Evolutionary conservation across 1,140 invertebrate genomes (phyloP).

Genomic region (Apis cerana): DNA sequence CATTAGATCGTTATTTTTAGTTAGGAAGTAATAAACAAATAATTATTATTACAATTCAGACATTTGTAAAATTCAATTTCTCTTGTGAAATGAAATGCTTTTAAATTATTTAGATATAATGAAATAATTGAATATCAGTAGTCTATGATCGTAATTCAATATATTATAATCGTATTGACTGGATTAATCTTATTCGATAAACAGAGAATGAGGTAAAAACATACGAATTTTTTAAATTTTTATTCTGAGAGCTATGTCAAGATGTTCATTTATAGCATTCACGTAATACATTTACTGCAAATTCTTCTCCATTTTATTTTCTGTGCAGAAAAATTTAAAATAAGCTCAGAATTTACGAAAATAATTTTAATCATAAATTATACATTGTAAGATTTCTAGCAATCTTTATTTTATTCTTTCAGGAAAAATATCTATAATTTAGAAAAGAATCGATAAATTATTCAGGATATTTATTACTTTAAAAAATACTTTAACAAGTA

Average conservation of each 20-base stretch:
- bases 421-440: too few relatives aligned
- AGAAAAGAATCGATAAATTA: too few relatives aligned
- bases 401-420: neutral
- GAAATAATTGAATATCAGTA: too few relatives aligned
- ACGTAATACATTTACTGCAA: neutral
- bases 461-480: too few relatives aligned
- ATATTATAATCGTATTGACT: neutral
- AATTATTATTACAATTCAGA: too few relatives aligned
- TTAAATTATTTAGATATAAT: too few relatives aligned
- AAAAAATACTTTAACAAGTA: too few relatives aligned
- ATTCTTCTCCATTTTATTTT: neutral
- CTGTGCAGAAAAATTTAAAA: neutral
- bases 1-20: too few relatives aligned
- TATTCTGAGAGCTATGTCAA: neutral
- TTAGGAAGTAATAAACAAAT: too few relatives aligned
- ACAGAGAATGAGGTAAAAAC: neutral
- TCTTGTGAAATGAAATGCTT: too few relatives aligned
- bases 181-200: neutral
- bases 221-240: neutral
- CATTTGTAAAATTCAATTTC: too few relatives aligned
- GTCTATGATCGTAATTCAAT: neutral
- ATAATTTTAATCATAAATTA: too few relatives aligned
- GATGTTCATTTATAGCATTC: neutral
- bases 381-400: neutral
- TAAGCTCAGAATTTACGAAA: neutral